Base-by-base conservation (phyloP, 2,888 invertebrate genomes). In the Apamea anceps region DNA sequence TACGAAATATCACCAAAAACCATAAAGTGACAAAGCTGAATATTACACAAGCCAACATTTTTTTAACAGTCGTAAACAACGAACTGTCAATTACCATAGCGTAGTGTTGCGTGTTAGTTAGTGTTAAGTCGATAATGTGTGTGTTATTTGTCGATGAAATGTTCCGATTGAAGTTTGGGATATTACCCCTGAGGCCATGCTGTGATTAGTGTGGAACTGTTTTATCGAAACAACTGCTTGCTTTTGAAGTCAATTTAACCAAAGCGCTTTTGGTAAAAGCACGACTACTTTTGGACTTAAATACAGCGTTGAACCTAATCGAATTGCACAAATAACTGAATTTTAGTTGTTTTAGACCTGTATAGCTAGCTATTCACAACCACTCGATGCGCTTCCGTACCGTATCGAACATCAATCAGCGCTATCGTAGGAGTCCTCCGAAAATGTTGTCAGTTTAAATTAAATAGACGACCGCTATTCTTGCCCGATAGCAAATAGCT, bases 51-150 rank as follows among this genome's bases (percentile, higher is more conserved):
- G 75, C 75, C 77, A 83, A 87, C 48, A 65, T 79, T 86, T 91
- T 90, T 88, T 87, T 79, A 88, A 87, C 85, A 84, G 80, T 87
- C 77, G 86, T 92, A 94, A 94, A 95, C 92, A 93, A 93, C 86
- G 77, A 77, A 78, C 91, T 93, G 94, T 93, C 94, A 93, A 94
- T 94, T 93, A 92, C 87, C 60, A 78, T 80, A 74, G 37, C 63
- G 54, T 85, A 86, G 89, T 63, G 88, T 62, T 65, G 84, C 28
- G 72, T n/a, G n/a, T n/a, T n/a, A n/a, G n/a, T n/a, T n/a, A n/a
- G n/a, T n/a, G n/a, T 70, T 76, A 76, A 65, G 77, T 84, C 86
- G 85, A 86, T 85, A 77, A 80, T 63, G 37, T 67, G 67, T 42
- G 63, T 67, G 77, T 80, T 67, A 77, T 77, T 77, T 62, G 57